A percentile compares a stretch with the other conserved stretches of the same genome.
phyloP scores from a whole-genome alignment of 64 coral and sea anemone genomes.

The Pocillopora damicornis region DNA sequence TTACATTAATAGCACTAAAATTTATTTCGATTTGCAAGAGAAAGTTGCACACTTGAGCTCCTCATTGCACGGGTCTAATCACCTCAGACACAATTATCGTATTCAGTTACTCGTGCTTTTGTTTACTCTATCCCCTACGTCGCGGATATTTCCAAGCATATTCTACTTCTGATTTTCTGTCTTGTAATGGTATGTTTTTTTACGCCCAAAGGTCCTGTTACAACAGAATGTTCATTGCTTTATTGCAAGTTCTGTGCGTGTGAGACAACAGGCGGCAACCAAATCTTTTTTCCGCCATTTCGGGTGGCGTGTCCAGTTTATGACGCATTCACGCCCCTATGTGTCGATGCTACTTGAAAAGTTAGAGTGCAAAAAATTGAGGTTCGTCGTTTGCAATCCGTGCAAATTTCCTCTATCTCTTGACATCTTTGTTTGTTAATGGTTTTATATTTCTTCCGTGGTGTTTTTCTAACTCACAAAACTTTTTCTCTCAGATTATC shows the following conservation, averaged over 20 bases:
- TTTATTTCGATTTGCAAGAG: no score
- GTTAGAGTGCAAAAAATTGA: no score
- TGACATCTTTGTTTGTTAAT: not conserved
- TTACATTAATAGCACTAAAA: no score
- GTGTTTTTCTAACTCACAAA: no score
- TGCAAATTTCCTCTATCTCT: not conserved
- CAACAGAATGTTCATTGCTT: not conserved
- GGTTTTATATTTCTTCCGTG: no score
- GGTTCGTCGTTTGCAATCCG: no score
- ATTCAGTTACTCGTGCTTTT: not conserved
- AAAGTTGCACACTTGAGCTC: no score
- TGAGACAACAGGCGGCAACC: not conserved
- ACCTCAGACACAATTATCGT: not conserved
- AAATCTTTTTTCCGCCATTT: not conserved
- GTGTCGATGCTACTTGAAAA: not conserved
- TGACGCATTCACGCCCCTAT: not conserved
- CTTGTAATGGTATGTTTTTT: not conserved
- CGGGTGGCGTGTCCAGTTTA: not conserved
- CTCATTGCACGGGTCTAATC: not conserved
- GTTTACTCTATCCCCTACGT: conserved; percentile 36
- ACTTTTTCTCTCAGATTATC: no score
- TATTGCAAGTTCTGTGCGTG: not conserved
- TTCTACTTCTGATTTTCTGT: not conserved
- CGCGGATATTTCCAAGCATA: not conserved
- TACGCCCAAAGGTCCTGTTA: not conserved